Base-by-base conservation (phyloP, 2,797 vertebrate species). In the Coilia nasus region DNA sequence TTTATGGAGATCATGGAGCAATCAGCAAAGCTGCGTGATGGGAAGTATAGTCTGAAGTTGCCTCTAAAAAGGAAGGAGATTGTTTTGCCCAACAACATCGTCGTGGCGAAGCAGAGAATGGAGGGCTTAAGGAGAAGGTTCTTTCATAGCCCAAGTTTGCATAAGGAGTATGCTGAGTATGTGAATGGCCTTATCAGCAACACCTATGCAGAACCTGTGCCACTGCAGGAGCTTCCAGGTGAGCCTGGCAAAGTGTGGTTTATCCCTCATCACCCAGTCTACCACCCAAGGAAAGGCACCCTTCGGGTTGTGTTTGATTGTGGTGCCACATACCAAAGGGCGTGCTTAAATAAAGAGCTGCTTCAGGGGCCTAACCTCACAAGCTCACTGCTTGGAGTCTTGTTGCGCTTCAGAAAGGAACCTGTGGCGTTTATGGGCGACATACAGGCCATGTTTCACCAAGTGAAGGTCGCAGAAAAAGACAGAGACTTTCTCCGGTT, bases 361-460 rank as follows among this genome's bases (percentile, higher is more conserved):
- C 57, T 59, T 17, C 6, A 11, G 2, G 57, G 15, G 1, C 57
- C 57, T 19, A 59, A 59, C 57, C 57, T 59, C 14, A 59, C 57
- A 3, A 19, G 57, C 57, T 59, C 57, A 1, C 6, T 59, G 19
- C 57, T 59, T 21, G 21, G 59, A 44, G 71, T 81, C 6, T 28
- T 60, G 12, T 41, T 50, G 2, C 56, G 82, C 17, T 88, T 85
- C 17, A 85, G 85, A 44, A 46, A 87, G 9, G 81, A 86, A 9
- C 83, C 83, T 17, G 62, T 88, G 15, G 83, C 81, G 1, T 6
- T 87, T 3, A 87, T 87, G 67, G 84, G 81, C 10, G 83, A 86
- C 10, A 59, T 88, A 0, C 6, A 85, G 14, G 60, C 84, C 0
- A 87, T 87, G 81, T 87, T 87, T n/a, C 59, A 85, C n/a, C 85